These are phyloP conservation scores for Apodemia duryi DNA, from an alignment of 2,888 invertebrate species.

Conservation along the genomic window DNA sequence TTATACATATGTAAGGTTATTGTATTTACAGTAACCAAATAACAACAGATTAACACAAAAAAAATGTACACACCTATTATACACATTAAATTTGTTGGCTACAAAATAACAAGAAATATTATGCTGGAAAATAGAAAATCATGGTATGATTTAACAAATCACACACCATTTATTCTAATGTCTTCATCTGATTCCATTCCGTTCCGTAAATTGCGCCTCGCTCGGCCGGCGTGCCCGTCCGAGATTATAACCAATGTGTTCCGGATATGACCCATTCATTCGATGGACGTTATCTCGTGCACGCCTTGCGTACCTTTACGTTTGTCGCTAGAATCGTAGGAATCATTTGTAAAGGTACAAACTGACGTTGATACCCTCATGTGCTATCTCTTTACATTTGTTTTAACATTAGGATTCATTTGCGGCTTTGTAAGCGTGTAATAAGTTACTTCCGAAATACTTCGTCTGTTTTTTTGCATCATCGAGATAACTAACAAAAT, in stretches of 20 bases:
- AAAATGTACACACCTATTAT: too few species aligned
- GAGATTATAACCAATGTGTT: conserved; percentile 49
- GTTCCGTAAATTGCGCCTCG: conserved; percentile 34
- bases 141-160: conserved; percentile 8
- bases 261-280: conserved; percentile 58
- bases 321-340: conserved; percentile 45
- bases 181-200: conserved; percentile 22
- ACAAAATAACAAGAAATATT: not conserved
- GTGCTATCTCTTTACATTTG: not conserved
- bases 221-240: conserved; percentile 36
- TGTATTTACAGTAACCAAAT: too few species aligned
- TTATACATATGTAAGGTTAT: too few species aligned
- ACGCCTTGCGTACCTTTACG: conserved; percentile 44
- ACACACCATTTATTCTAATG: conserved; percentile 7
- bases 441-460: not conserved
- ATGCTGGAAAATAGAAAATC: not conserved
- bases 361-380: conserved; percentile 1
- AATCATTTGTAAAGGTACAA: conserved; percentile 28
- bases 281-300: conserved; percentile 55
- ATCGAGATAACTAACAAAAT: too few species aligned
- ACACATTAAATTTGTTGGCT: too few species aligned
- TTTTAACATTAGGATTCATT: not conserved
- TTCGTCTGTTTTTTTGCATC: too few species aligned
- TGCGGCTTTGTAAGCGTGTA: not conserved
- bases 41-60: too few species aligned